Percentiles rank a stretch among this genome's conserved stretches.
Evolutionary conservation across 2,888 invertebrate species (phyloP).

Genomic region (Temnothorax ravouxi): DNA sequence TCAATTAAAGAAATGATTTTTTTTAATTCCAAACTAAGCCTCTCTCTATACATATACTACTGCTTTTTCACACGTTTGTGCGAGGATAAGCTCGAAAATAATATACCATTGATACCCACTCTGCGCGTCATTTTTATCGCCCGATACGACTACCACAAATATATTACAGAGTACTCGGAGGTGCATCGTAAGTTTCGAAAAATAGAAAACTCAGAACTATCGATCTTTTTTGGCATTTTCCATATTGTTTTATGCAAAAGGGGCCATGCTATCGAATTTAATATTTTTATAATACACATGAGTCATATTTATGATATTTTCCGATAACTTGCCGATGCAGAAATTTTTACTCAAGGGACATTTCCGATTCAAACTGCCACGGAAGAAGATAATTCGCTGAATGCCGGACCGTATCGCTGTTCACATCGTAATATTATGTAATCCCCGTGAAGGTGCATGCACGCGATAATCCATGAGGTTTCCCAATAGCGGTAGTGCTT

Average conservation of each 20-base stretch:
- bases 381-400: slow-evolving; percentile 18
- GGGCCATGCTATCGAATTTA: background rate
- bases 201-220: background rate
- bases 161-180: background rate
- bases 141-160: background rate
- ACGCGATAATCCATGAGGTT: slow-evolving; percentile 45
- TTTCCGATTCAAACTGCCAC: background rate
- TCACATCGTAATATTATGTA: slow-evolving; percentile 40
- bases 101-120: background rate
- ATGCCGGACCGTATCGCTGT: slow-evolving; percentile 7
- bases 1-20: background rate
- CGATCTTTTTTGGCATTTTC: background rate
- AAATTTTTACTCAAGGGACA: background rate
- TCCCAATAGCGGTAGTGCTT: slow-evolving; percentile 40
- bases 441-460: slow-evolving; percentile 22
- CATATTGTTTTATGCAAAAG: background rate
- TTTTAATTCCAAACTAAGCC: background rate
- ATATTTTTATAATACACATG: background rate
- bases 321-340: background rate
- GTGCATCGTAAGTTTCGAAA: background rate
- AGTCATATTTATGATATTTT: background rate
- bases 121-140: background rate
- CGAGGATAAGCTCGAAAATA: slow-evolving; percentile 1
- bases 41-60: background rate
- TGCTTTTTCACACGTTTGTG: background rate